A percentile compares a stretch with the other conserved stretches of the same genome.
Evolutionary conservation across 2,113 vertebrate genomes (phyloP).

Genomic region (Steatornis caripensis): DNA sequence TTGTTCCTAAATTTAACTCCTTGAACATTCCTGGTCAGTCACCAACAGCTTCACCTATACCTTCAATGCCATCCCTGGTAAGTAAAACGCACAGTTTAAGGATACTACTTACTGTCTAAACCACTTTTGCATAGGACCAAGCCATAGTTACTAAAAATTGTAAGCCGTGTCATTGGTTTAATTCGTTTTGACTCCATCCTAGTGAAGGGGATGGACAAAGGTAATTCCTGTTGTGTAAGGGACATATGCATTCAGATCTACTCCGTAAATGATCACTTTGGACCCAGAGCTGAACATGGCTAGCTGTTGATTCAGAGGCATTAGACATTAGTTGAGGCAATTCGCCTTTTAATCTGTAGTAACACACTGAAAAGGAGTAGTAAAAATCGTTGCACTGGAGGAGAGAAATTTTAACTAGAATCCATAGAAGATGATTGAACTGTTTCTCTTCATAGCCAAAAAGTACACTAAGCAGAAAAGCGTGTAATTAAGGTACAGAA

Average conservation of each 20-base stretch:
- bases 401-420: not conserved
- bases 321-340: not conserved
- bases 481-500: not conserved
- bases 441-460: not conserved
- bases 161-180: not conserved
- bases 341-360: not conserved
- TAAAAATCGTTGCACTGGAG: not conserved
- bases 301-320: not conserved
- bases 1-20: constrained; percentile 96
- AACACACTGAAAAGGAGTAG: not conserved
- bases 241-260: not conserved
- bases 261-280: not conserved
- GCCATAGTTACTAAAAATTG: not conserved
- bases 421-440: not conserved
- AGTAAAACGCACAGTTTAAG: constrained; percentile 31
- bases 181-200: not conserved
- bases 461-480: not conserved
- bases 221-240: not conserved
- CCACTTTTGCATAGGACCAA: not conserved
- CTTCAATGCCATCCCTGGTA: constrained; percentile 84
- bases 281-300: not conserved
- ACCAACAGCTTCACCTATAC: constrained; percentile 63
- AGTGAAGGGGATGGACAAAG: not conserved
- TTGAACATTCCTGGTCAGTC: constrained; percentile 89
- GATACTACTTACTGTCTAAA: not conserved